Evolutionary conservation across 2,797 vertebrate genomes (phyloP).

Genomic region (Acridotheres tristis): DNA sequence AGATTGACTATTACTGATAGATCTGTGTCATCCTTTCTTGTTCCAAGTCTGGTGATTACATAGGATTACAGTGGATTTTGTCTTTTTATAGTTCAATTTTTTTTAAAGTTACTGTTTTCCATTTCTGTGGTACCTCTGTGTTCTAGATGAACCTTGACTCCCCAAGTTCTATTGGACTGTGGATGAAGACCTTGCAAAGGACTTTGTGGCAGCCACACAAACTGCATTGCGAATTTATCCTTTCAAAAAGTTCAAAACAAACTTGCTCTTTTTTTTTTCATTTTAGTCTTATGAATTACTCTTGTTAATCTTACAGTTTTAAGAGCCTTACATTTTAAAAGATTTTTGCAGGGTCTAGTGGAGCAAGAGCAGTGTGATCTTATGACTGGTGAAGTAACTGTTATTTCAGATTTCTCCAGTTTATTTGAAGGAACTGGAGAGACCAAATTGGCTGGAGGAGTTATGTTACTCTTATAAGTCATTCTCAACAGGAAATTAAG

Average conservation of each 20-base stretch:
- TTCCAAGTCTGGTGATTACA: neutral
- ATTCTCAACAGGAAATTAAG: constrained; percentile 1
- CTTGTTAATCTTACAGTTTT: neutral
- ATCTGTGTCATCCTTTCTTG: constrained; percentile 3
- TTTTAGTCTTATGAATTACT: neutral
- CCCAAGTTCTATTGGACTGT: accelerated
- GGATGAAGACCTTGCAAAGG: neutral
- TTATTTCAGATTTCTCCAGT: neutral
- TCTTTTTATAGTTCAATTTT: neutral
- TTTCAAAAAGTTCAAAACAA: neutral
- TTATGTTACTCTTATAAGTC: neutral
- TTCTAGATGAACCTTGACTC: neutral
- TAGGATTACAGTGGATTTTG: neutral
- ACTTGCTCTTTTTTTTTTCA: neutral
- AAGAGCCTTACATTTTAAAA: neutral
- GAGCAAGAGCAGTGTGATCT: neutral
- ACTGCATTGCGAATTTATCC: neutral
- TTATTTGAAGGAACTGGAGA: neutral
- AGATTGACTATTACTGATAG: neutral
- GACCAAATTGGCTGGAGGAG: neutral
- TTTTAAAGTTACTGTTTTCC: neutral
- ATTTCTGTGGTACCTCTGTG: accelerated
- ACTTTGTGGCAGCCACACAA: neutral
- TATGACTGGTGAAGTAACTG: neutral
- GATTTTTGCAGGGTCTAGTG: neutral